These are phyloP conservation scores for Ochotona curzoniae DNA, from an alignment of 2,113 vertebrate species.

Conservation along the genomic window DNA sequence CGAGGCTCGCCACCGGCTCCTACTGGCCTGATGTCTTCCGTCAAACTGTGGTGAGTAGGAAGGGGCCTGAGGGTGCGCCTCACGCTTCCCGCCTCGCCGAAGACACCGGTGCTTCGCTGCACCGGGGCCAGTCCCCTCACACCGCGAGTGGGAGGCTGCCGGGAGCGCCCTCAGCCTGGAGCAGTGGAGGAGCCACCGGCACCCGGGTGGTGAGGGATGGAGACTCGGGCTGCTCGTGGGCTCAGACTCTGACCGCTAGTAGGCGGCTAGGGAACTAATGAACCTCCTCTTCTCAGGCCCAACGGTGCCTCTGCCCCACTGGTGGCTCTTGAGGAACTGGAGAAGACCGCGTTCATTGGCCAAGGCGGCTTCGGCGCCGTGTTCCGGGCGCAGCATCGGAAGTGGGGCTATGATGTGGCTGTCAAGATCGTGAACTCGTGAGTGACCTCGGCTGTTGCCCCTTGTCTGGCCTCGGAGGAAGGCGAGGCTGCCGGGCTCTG, in stretches of 20 bases:
- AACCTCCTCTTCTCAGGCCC: neutral
- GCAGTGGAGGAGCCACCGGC: too few relatives aligned
- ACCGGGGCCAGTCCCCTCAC: too few relatives aligned
- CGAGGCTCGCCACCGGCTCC: neutral
- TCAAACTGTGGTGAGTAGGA: conserved; percentile 56
- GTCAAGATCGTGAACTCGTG: conserved; percentile 72
- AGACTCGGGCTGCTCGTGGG: too few relatives aligned
- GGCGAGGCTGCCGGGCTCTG: conserved; percentile 80
- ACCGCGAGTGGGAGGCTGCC: too few relatives aligned
- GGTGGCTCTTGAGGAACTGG: neutral
- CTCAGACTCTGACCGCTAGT: too few relatives aligned
- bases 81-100: too few relatives aligned
- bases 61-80: neutral
- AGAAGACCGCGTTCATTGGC: neutral
- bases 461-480: conserved; percentile 25
- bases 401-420: neutral
- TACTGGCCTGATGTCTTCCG: conserved; percentile 5
- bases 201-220: too few relatives aligned
- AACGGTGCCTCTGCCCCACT: accelerated
- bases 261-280: neutral
- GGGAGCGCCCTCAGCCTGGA: too few relatives aligned
- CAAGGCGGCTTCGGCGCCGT: conserved; percentile 47
- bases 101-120: too few relatives aligned
- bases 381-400: conserved; percentile 23
- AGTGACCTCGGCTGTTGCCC: neutral